Percentiles rank a stretch among this genome's conserved stretches.
Evolutionary conservation across 2,797 vertebrate genomes (phyloP).

Genomic region (Parambassis ranga): DNA sequence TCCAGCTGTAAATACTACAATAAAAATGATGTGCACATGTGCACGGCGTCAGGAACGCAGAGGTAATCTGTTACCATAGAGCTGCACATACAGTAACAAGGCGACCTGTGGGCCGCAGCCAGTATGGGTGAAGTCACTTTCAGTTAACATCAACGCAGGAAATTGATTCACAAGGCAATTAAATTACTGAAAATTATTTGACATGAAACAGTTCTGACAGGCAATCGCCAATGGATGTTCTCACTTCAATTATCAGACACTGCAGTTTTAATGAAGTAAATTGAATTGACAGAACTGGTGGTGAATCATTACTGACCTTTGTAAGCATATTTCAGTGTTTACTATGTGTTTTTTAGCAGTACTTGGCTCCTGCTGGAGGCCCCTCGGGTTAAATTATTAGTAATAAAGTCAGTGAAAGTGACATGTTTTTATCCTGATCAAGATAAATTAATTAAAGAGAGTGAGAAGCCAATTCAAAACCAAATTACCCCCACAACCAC

Average conservation of each 20-base stretch:
- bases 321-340: neutral
- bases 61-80: neutral
- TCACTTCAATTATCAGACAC: conserved; percentile 42
- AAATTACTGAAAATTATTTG: conserved; percentile 51
- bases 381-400: neutral
- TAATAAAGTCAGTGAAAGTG: conserved; percentile 5
- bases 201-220: conserved; percentile 60
- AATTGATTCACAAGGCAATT: conserved; percentile 52
- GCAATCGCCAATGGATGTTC: conserved; percentile 43
- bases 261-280: conserved; percentile 44
- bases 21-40: neutral
- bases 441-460: conserved; percentile 56
- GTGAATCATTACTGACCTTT: conserved; percentile 35
- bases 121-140: conserved; percentile 37
- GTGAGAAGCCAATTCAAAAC: conserved; percentile 20
- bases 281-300: conserved; percentile 30
- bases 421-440: neutral
- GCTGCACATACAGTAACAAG: neutral
- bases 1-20: neutral
- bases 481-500: neutral
- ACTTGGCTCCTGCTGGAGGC: neutral
- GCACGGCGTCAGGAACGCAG: neutral
- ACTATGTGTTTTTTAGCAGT: neutral
- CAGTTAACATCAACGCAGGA: conserved; percentile 43
- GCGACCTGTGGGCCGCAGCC: conserved; percentile 2